phyloP scores from a whole-genome alignment of 2,888 invertebrate genomes.

The Chaitophorus viminalis region DNA sequence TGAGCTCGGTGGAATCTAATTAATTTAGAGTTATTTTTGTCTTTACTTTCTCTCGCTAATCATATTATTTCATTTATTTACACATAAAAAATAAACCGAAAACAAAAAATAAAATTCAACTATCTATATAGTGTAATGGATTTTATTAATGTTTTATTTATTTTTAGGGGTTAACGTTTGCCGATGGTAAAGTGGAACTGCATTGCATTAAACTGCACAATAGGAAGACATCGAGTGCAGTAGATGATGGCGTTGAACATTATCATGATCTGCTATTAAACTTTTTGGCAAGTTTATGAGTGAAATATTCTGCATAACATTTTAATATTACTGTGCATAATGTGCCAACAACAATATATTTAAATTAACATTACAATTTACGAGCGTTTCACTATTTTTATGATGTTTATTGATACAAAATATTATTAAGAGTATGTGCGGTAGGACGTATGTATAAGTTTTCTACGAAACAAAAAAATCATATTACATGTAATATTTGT shows the following conservation, averaged over 20 bases:
- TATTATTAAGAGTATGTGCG: conserved; percentile 20
- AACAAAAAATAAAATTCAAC: too few relatives aligned
- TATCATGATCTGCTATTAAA: neutral
- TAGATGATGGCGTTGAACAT: neutral
- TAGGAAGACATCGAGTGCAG: neutral
- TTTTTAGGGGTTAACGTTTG: conserved; percentile 37
- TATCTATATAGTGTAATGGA: neutral
- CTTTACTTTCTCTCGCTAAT: too few relatives aligned
- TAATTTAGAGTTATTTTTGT: too few relatives aligned
- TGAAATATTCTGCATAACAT: neutral
- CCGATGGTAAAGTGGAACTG: conserved; percentile 18
- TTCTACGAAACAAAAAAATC: conserved; percentile 23
- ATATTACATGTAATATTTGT: neutral
- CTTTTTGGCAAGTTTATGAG: conserved; percentile 6
- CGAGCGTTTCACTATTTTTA: conserved; percentile 4
- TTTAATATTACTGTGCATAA: too few relatives aligned
- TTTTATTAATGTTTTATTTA: neutral
- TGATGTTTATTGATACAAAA: conserved; percentile 34
- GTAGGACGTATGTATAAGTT: neutral
- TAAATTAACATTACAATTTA: neutral
- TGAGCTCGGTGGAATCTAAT: too few relatives aligned
- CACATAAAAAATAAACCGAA: too few relatives aligned
- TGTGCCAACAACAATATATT: conserved; percentile 5
- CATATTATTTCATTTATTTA: too few relatives aligned
- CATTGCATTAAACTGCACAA: conserved; percentile 4